Percentiles rank a stretch among this genome's conserved stretches.
These are phyloP conservation scores for Branchipolynoe longqiensis DNA, from an alignment of 2,888 invertebrate species.

Conservation along the genomic window DNA sequence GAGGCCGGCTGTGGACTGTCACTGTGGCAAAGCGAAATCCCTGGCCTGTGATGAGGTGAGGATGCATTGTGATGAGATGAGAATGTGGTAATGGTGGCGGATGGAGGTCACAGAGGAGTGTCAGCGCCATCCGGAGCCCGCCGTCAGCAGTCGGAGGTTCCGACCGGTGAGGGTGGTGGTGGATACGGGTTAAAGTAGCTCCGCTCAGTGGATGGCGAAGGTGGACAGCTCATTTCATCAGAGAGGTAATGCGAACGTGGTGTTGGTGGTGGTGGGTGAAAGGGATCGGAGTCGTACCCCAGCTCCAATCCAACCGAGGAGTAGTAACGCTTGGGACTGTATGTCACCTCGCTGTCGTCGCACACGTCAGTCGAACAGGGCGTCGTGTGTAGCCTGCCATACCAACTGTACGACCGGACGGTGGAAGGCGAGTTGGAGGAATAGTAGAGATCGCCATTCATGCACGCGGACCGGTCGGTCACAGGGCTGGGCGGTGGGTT, in stretches of 20 bases:
- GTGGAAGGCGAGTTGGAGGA: slow-evolving; percentile 78
- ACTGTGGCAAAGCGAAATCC: background rate
- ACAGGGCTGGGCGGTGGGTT: slow-evolving; percentile 96
- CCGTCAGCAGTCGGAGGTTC: slow-evolving; percentile 76
- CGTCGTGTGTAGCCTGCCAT: slow-evolving; percentile 88
- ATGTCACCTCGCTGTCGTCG: slow-evolving; percentile 85
- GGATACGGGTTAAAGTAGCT: slow-evolving; percentile 91
- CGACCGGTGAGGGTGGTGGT: slow-evolving; percentile 91
- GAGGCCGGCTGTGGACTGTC: background rate
- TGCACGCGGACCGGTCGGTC: slow-evolving; percentile 81
- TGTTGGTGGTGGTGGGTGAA: slow-evolving; percentile 89
- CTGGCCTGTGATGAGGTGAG: background rate
- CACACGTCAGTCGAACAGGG: slow-evolving; percentile 97
- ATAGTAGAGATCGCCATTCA: slow-evolving; percentile 72
- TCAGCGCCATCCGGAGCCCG: slow-evolving; percentile 13
- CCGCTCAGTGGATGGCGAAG: slow-evolving; percentile 86
- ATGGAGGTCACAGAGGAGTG: background rate
- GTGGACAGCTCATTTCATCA: slow-evolving; percentile 83
- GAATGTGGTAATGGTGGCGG: background rate
- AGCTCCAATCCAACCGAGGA: slow-evolving; percentile 81
- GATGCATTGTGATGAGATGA: background rate
- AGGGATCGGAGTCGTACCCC: slow-evolving; percentile 86
- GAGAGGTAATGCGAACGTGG: slow-evolving; percentile 89
- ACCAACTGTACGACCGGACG: slow-evolving; percentile 87
- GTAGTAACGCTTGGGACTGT: slow-evolving; percentile 67